phyloP scores from a whole-genome alignment of 2,888 invertebrate genomes.

The Podotricha telesiphe region DNA sequence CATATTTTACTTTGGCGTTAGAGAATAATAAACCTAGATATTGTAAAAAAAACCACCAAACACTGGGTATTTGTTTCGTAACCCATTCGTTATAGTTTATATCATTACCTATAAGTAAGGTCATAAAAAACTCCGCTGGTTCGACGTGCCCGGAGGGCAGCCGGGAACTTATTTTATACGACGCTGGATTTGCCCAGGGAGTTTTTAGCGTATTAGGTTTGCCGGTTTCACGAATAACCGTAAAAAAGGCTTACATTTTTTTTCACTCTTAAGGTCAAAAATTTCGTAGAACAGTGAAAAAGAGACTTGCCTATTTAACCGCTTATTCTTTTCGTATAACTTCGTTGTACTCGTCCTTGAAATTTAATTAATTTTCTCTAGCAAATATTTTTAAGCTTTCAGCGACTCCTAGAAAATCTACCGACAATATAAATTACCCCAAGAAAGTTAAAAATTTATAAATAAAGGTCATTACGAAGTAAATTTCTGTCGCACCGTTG shows the following conservation, averaged over 20 bases:
- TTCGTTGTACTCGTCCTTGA: background rate
- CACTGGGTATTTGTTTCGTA: slow-evolving; percentile 25
- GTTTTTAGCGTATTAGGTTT: slow-evolving; percentile 45
- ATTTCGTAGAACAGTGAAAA: slow-evolving; percentile 13
- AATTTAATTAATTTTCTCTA: background rate
- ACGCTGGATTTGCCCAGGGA: slow-evolving; percentile 41
- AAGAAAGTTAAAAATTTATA: slow-evolving; percentile 33
- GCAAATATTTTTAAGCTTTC: slow-evolving; percentile 1
- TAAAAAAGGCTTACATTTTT: slow-evolving; percentile 45
- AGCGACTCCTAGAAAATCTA: background rate
- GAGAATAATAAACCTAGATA: background rate
- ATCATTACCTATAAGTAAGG: slow-evolving; percentile 43
- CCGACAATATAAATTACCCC: slow-evolving; percentile 20
- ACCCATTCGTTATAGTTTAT: slow-evolving; percentile 38
- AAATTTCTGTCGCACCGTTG: slow-evolving; percentile 41
- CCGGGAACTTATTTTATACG: slow-evolving; percentile 42
- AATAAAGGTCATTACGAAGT: slow-evolving; percentile 43
- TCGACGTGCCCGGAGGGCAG: slow-evolving; percentile 38
- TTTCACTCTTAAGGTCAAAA: slow-evolving; percentile 23
- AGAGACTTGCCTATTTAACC: slow-evolving; percentile 7
- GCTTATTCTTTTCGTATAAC: slow-evolving; percentile 3
- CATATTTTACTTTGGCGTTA: background rate
- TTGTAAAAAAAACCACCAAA: slow-evolving; percentile 10
- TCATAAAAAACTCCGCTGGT: slow-evolving; percentile 42
- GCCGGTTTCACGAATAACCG: slow-evolving; percentile 41